phyloP scores from a whole-genome alignment of 37 sponge, comb jelly and placozoan genomes.

The Cladorhizidae sp. region DNA sequence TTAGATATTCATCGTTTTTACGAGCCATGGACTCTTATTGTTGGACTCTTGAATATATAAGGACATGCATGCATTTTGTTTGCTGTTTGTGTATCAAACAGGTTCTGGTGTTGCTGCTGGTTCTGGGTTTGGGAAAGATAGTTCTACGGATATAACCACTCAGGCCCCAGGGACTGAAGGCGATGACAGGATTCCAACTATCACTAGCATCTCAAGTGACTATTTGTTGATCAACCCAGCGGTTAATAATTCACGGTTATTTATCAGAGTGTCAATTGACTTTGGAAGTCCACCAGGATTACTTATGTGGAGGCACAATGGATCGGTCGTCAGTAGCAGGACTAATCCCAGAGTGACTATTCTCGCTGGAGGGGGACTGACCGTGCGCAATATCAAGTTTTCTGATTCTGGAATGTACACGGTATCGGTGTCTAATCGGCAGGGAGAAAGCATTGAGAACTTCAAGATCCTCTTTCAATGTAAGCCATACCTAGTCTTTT shows the following conservation, averaged over 20 bases:
- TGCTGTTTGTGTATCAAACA: too few relatives aligned
- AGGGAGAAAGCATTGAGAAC: neutral
- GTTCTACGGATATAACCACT: neutral
- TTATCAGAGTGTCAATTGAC: neutral
- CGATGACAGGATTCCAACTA: neutral
- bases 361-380: neutral
- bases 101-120: neutral
- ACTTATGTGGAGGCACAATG: neutral
- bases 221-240: too few relatives aligned
- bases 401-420: slow-evolving; percentile 18
- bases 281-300: neutral
- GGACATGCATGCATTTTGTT: too few relatives aligned
- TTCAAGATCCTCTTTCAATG: neutral
- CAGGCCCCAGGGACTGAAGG: neutral
- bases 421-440: neutral
- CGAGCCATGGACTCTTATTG: too few relatives aligned
- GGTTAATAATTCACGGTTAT: too few relatives aligned
- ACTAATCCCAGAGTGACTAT: slow-evolving; percentile 13
- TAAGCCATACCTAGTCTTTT: neutral
- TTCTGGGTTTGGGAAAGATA: neutral
- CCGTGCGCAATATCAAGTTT: neutral
- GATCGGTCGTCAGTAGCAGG: neutral
- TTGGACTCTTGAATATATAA: too few relatives aligned
- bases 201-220: neutral
- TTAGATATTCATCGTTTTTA: too few relatives aligned